Evolutionary conservation across 37 sponge, comb jelly and placozoan species (phyloP).

Genomic region (Beroe ovata): DNA sequence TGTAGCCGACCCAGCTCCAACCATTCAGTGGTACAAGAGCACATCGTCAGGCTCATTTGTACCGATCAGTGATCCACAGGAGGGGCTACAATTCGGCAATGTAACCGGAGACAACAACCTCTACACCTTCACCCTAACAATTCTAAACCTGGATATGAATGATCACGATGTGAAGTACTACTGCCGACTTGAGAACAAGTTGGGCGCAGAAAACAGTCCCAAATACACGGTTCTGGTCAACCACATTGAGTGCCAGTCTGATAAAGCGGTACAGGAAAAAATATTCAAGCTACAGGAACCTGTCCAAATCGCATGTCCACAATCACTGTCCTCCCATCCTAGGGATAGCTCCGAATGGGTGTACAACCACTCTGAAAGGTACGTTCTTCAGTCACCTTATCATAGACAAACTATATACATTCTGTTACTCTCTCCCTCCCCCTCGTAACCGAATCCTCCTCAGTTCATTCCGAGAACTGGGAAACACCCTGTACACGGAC

Average conservation of each 20-base stretch:
- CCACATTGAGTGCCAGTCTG: background rate
- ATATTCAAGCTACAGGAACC: slow-evolving; percentile 56
- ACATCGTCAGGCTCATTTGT: background rate
- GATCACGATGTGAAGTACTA: background rate
- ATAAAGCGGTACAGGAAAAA: slow-evolving; percentile 22
- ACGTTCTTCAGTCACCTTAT: background rate
- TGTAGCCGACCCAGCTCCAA: background rate
- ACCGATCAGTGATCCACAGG: background rate
- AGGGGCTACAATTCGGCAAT: background rate
- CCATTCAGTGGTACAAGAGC: background rate
- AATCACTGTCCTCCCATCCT: slow-evolving; percentile 24
- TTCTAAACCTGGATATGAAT: background rate
- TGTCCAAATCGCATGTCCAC: slow-evolving; percentile 52
- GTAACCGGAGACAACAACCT: background rate
- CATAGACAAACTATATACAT: too few relatives aligned
- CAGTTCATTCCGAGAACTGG: slow-evolving; percentile 4
- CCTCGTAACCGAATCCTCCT: background rate
- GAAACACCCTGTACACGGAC: background rate
- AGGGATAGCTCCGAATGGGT: background rate
- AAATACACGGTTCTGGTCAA: slow-evolving; percentile 43
- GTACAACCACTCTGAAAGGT: slow-evolving; percentile 19
- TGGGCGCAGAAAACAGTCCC: slow-evolving; percentile 38
- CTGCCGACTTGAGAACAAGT: background rate
- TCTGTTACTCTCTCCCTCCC: too few relatives aligned
- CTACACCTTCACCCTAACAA: slow-evolving; percentile 5